Percentiles rank a stretch among this genome's conserved stretches.
phyloP scores from a whole-genome alignment of 2,888 invertebrate genomes.

The Podabrus alpinus region DNA sequence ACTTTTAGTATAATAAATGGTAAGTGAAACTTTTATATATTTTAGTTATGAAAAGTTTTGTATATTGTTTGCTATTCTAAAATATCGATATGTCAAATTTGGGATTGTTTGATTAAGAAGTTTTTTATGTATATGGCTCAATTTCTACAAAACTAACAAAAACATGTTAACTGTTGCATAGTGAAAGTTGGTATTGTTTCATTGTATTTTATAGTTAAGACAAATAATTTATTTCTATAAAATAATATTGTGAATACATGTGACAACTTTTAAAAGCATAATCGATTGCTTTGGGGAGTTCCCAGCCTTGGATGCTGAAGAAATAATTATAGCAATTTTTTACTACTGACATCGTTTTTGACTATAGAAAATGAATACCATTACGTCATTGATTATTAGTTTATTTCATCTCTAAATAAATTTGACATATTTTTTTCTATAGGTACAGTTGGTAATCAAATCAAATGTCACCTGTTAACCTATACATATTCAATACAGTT shows the following conservation, averaged over 20 bases:
- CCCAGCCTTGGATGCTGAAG: conserved; percentile 40
- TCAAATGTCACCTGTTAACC: conserved; percentile 17
- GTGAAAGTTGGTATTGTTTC: background rate
- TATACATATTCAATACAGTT: background rate
- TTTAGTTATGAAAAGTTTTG: background rate
- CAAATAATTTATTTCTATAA: conserved; percentile 9
- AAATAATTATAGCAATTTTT: conserved; percentile 36
- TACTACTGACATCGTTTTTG: conserved; percentile 34
- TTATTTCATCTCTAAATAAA: background rate
- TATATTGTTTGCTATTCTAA: background rate
- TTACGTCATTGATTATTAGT: conserved; percentile 31
- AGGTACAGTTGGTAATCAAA: conserved; percentile 1
- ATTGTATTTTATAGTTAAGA: conserved; percentile 9
- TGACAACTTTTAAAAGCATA: conserved; percentile 32
- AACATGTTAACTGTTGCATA: background rate
- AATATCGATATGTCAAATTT: background rate
- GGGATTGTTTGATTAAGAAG: background rate
- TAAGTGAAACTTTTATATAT: background rate
- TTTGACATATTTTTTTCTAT: conserved; percentile 3
- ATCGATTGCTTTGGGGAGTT: conserved; percentile 35
- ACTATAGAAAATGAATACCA: conserved; percentile 34
- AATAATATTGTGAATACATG: conserved; percentile 29
- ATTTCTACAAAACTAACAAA: background rate
- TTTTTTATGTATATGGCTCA: background rate
- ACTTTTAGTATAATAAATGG: too few species aligned